A percentile compares a stretch with the other conserved stretches of the same genome.
These are phyloP conservation scores for Ariolimax columbianus DNA, from an alignment of 2,888 invertebrate genomes.

Conservation along the genomic window DNA sequence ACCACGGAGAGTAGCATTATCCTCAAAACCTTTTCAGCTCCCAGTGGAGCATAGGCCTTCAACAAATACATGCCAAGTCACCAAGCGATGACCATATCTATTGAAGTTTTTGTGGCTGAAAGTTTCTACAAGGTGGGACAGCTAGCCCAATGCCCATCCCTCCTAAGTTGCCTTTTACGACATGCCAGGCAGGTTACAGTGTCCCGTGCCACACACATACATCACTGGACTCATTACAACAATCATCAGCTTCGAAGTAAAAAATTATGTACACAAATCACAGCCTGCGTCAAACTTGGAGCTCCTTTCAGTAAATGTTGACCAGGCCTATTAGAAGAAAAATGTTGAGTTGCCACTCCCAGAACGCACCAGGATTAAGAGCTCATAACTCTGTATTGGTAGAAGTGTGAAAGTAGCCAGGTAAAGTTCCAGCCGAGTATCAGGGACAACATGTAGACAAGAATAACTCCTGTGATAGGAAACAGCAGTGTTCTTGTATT, in stretches of 20 bases:
- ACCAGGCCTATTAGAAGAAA: background rate
- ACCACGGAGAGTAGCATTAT: no score
- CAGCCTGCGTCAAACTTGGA: background rate
- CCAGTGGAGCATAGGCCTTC: no score
- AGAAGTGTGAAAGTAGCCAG: slow-evolving; percentile 88
- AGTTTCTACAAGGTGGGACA: no score
- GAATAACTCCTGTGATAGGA: slow-evolving; percentile 87
- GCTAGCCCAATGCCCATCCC: no score
- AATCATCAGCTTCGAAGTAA: background rate
- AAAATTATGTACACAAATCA: background rate
- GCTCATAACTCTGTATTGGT: slow-evolving; percentile 85
- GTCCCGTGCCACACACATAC: no score
- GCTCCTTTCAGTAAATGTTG: background rate
- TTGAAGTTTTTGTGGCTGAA: no score
- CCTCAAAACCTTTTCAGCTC: no score
- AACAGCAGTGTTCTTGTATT: slow-evolving; percentile 91
- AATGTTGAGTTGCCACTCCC: background rate
- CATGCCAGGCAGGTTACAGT: no score
- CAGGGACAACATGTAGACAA: slow-evolving; percentile 88
- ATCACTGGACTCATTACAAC: no score
- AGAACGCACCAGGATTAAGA: background rate
- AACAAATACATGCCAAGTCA: no score
- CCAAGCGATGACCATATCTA: no score
- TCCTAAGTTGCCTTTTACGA: no score
- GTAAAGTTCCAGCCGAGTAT: slow-evolving; percentile 91